Conservation (phyloP, 2,797 vertebrate genomes). For the Scyliorhinus canicula region DNA sequence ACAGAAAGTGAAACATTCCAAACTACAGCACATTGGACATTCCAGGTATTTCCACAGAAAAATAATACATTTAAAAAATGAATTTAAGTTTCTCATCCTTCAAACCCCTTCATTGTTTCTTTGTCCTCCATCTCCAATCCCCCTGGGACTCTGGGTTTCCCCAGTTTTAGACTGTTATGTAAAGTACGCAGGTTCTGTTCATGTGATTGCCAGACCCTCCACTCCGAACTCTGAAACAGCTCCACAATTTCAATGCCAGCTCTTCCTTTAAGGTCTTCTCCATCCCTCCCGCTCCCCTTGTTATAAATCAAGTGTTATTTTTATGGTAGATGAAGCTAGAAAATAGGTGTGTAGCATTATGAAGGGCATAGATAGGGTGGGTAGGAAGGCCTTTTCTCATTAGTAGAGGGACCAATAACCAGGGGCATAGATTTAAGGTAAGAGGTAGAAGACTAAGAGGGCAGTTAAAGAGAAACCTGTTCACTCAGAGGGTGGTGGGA, state of each 20-base stretch:
- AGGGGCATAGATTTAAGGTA: too few relatives aligned
- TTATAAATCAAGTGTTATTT: not conserved
- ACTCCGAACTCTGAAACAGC: not conserved
- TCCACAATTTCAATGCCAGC: not conserved
- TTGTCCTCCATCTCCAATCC: not conserved
- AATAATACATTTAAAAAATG: not conserved
- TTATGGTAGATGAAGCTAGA: not conserved
- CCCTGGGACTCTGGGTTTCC: not conserved
- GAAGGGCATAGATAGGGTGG: too few relatives aligned
- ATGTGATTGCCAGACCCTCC: not conserved
- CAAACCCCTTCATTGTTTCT: not conserved
- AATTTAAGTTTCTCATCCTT: not conserved
- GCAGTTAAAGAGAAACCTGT: too few relatives aligned
- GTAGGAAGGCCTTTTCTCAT: too few relatives aligned
- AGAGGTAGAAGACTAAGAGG: too few relatives aligned
- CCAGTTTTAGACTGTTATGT: not conserved
- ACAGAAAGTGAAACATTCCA: not conserved
- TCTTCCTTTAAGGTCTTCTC: too few relatives aligned
- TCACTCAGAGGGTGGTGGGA: too few relatives aligned
- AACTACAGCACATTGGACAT: too few relatives aligned
- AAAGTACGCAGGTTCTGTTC: not conserved
- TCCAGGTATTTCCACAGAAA: not conserved
- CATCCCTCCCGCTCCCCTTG: not conserved
- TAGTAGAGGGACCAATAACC: too few relatives aligned
- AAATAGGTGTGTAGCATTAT: too few relatives aligned